phyloP scores from a whole-genome alignment of 2,888 invertebrate genomes.

The Mimumesa dahlbomi region DNA sequence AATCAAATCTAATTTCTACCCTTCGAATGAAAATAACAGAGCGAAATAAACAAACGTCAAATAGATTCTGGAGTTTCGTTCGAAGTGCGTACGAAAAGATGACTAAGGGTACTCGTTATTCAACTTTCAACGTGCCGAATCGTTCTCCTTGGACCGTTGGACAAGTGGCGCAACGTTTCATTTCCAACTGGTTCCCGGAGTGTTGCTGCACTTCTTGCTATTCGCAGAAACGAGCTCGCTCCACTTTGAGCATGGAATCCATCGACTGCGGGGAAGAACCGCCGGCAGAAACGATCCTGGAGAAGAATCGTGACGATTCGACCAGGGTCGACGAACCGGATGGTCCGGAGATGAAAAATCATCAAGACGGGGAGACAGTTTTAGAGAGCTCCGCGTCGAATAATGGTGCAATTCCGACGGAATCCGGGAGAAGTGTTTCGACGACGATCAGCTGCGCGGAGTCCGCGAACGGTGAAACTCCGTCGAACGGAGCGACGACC shows the following conservation, averaged over 20 bases:
- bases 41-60: too few relatives aligned
- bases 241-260: neutral
- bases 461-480: neutral
- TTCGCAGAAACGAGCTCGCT: neutral
- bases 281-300: neutral
- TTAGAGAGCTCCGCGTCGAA: too few relatives aligned
- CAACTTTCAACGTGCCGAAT: slow-evolving; percentile 58
- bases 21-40: too few relatives aligned
- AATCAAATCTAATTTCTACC: too few relatives aligned
- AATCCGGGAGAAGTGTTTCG: neutral
- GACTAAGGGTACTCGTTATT: slow-evolving; percentile 55
- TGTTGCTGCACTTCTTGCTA: slow-evolving; percentile 62
- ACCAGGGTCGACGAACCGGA: neutral
- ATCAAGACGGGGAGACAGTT: neutral
- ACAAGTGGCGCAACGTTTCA: slow-evolving; percentile 56
- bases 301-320: neutral
- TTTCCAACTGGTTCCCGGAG: slow-evolving; percentile 53
- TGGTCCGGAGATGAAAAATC: neutral
- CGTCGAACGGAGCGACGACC: neutral
- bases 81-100: slow-evolving; percentile 30
- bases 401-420: too few relatives aligned
- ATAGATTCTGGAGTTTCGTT: too few relatives aligned
- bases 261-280: neutral
- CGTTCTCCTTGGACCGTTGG: slow-evolving; percentile 42
- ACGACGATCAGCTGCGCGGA: neutral